phyloP scores from a whole-genome alignment of 2,113 vertebrate genomes.

The Cairina moschata region DNA sequence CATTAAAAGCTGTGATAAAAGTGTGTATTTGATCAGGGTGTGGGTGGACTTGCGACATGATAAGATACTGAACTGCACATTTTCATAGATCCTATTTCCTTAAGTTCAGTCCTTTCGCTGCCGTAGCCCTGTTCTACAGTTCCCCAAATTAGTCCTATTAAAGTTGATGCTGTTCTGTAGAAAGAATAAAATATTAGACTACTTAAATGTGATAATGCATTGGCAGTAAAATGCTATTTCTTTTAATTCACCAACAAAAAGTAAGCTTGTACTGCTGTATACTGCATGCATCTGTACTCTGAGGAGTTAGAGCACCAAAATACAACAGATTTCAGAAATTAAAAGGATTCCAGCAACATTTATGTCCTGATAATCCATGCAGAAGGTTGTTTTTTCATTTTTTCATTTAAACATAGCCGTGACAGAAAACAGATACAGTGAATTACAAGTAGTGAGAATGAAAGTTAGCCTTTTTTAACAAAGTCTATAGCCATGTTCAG shows the following conservation, averaged over 20 bases:
- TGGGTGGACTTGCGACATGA: conserved; percentile 8
- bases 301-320: neutral
- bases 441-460: neutral
- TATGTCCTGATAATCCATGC: neutral
- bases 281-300: neutral
- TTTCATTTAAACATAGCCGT: neutral
- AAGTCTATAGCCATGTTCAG: neutral
- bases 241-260: conserved; percentile 18
- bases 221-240: conserved; percentile 40
- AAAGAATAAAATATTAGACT: conserved; percentile 71
- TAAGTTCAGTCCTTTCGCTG: conserved; percentile 21
- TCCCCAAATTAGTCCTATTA: conserved; percentile 67
- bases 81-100: conserved; percentile 47
- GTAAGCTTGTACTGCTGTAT: neutral
- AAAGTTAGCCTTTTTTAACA: neutral
- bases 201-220: conserved; percentile 28
- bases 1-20: conserved; percentile 40
- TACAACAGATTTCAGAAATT: conserved; percentile 16
- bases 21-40: conserved; percentile 62
- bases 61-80: neutral
- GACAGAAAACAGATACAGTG: neutral
- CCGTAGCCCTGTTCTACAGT: conserved; percentile 37
- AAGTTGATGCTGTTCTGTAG: conserved; percentile 61
- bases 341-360: conserved; percentile 32
- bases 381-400: neutral